Evolutionary conservation across 1,140 invertebrate species (phyloP).

Genomic region (Diuraphis noxia): DNA sequence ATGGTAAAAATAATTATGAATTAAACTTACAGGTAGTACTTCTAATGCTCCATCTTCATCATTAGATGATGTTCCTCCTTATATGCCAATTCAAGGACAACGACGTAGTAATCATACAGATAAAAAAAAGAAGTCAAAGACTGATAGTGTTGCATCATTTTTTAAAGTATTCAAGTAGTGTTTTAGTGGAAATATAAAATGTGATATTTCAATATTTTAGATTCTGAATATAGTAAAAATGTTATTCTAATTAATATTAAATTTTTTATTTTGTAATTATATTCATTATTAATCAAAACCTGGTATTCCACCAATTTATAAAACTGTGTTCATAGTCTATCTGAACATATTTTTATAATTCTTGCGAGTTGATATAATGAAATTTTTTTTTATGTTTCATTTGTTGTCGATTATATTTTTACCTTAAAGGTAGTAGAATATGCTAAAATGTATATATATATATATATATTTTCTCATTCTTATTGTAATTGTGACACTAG

Average conservation of each 20-base stretch:
- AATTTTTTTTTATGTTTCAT: not conserved
- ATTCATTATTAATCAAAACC: constrained; percentile 42
- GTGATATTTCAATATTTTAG: constrained; percentile 28
- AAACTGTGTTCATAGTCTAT: constrained; percentile 12
- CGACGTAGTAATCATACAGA: constrained; percentile 63
- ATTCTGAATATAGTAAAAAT: not conserved
- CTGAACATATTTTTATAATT: not conserved
- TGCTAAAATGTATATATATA: not conserved
- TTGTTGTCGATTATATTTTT: not conserved
- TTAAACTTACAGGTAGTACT: constrained; percentile 8
- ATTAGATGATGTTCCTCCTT: constrained; percentile 65
- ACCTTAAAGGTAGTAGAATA: not conserved
- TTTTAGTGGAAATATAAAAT: not conserved
- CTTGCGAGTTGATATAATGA: not conserved
- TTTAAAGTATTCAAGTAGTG: constrained; percentile 45
- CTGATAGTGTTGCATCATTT: constrained; percentile 53
- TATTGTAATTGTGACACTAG: not conserved
- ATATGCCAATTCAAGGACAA: constrained; percentile 80
- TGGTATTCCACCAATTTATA: constrained; percentile 48
- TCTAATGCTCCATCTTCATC: constrained; percentile 9
- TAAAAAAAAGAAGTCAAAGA: constrained; percentile 60
- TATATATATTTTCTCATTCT: not conserved
- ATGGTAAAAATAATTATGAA: not conserved
- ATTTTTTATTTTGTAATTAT: not conserved
- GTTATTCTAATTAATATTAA: not conserved